These are phyloP conservation scores for Equus przewalskii DNA, from an alignment of 2,113 vertebrate genomes.

Conservation along the genomic window DNA sequence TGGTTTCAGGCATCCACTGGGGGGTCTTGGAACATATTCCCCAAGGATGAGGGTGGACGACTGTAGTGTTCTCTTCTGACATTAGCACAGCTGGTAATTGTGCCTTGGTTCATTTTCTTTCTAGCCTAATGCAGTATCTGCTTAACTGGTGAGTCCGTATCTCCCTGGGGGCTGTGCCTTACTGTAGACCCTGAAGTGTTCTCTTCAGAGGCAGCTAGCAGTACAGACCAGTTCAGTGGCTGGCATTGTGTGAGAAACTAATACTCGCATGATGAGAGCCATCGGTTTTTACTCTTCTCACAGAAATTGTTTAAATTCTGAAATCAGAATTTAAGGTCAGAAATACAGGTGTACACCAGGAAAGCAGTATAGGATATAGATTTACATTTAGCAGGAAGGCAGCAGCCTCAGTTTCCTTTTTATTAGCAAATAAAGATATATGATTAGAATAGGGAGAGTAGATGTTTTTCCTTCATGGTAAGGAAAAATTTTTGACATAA, in stretches of 20 bases:
- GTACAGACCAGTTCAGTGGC: background rate
- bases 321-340: background rate
- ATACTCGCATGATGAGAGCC: background rate
- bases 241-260: background rate
- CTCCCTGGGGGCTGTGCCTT: background rate
- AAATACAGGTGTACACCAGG: background rate
- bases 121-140: background rate
- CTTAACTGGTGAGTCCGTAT: background rate
- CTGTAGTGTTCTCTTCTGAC: background rate
- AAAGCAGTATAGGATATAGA: background rate
- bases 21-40: no score
- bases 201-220: background rate
- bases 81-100: background rate
- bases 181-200: background rate
- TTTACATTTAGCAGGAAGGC: background rate
- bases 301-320: constrained; percentile 6
- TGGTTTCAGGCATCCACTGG: no score
- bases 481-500: background rate
- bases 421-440: background rate
- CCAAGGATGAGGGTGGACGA: no score
- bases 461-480: background rate
- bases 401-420: background rate
- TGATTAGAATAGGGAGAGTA: background rate
- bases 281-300: background rate
- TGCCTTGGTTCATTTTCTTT: background rate